Evolutionary conservation across 2,888 invertebrate species (phyloP).

Genomic region (Dichetophora obliterata): DNA sequence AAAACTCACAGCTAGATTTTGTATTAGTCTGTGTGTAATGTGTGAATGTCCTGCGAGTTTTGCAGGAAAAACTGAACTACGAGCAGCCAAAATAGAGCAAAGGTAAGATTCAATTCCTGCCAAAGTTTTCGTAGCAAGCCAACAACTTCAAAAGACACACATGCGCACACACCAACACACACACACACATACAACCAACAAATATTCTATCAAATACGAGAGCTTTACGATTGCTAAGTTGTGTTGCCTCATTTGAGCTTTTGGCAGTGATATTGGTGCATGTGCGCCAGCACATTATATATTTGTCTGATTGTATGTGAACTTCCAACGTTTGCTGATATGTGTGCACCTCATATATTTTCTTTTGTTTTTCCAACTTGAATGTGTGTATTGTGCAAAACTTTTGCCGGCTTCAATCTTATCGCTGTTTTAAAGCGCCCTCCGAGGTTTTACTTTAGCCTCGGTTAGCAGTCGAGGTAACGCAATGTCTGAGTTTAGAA

Average conservation of each 20-base stretch:
- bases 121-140: background rate
- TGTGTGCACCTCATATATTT: conserved; percentile 30
- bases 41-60: conserved; percentile 46
- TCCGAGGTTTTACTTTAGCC: conserved; percentile 50
- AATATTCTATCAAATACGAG: conserved; percentile 37
- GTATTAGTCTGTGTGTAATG: background rate
- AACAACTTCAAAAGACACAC: conserved; percentile 8
- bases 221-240: conserved; percentile 52
- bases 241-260: conserved; percentile 40
- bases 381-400: conserved; percentile 49
- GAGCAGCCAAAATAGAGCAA: conserved; percentile 4
- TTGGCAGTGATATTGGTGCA: conserved; percentile 36
- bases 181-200: conserved; percentile 30
- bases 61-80: conserved; percentile 44
- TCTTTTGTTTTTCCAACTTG: background rate
- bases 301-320: conserved; percentile 52
- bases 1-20: conserved; percentile 26
- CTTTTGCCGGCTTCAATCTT: conserved; percentile 68
- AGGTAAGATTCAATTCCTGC: conserved; percentile 15
- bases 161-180: conserved; percentile 16
- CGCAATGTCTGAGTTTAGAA: conserved; percentile 1
- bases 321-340: conserved; percentile 45
- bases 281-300: conserved; percentile 42
- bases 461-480: conserved; percentile 2
- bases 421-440: conserved; percentile 67